phyloP scores from a whole-genome alignment of 2,888 invertebrate genomes.

The Amphiduros pacificus region DNA sequence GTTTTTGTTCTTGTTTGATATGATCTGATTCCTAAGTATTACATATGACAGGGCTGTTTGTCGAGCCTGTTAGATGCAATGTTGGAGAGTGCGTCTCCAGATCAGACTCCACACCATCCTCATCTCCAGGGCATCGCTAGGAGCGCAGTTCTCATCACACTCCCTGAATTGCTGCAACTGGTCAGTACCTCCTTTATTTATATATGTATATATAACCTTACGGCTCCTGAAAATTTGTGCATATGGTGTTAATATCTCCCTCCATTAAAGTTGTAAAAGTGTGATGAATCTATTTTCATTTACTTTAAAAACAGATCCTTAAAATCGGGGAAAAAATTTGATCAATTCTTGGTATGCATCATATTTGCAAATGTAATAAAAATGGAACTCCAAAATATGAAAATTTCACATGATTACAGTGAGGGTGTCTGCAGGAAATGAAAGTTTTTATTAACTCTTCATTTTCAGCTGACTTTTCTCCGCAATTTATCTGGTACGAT shows the following conservation, averaged over 20 bases:
- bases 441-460: neutral
- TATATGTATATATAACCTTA: neutral
- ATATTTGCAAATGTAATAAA: neutral
- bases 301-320: too few relatives aligned
- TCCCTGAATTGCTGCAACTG: slow-evolving; percentile 69
- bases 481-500: slow-evolving; percentile 44
- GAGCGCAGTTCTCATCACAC: slow-evolving; percentile 71
- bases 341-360: too few relatives aligned
- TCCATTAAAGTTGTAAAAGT: too few relatives aligned
- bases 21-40: too few relatives aligned
- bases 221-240: too few relatives aligned
- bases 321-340: too few relatives aligned
- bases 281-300: too few relatives aligned
- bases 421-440: neutral
- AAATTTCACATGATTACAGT: neutral
- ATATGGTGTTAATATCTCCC: too few relatives aligned
- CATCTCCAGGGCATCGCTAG: slow-evolving; percentile 68
- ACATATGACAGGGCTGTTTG: slow-evolving; percentile 67
- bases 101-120: slow-evolving; percentile 31
- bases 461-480: slow-evolving; percentile 56
- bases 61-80: slow-evolving; percentile 77
- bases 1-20: too few relatives aligned
- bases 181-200: slow-evolving; percentile 53
- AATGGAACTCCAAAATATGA: neutral
- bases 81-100: slow-evolving; percentile 60